Base-by-base conservation (phyloP, 2,888 invertebrate genomes). In the Eilema depressum region DNA sequence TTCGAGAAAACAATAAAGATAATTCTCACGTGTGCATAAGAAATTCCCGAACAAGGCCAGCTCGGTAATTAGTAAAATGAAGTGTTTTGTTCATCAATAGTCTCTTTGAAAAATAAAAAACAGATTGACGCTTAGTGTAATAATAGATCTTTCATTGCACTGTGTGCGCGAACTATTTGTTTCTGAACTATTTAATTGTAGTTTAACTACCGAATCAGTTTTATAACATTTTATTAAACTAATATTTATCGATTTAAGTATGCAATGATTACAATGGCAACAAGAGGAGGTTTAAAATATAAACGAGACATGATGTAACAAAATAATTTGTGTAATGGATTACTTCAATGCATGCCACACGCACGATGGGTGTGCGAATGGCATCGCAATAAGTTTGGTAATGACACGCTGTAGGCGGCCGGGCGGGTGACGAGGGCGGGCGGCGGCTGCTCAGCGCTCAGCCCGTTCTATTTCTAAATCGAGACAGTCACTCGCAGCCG, bases 401-500 rank as follows among this genome's bases (percentile, higher is more conserved):
- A 81, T 81, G 83, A 81, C 78, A 76, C 63, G 62, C 41, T 62
- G 74, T 83, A 69, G 87, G 88, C 69, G 68, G 68, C 26, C 41
- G 73, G 63, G 37, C 60, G 64, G 68, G 85, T 78, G 72, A 85
- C 81, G 83, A 84, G 84, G 75, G 89, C 92, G 83, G 75, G 78
- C 75, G 76, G 79, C 75, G 69, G 78, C 80, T 83, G 76, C 80
- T 77, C 83, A 81, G 88, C 86, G 86, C 87, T 88, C 92, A 93
- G 95, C 93, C 93, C 91, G 93, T 91, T 93, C 95, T 95, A 94
- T 94, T 95, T 95, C 95, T 95, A 95, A 93, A 91, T 95, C 85
- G 91, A 95, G 95, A 94, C 94, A 94, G 95, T 95, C 94, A 91
- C 90, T 92, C 92, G 92, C 89, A 86, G 91, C 91, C 88, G 92